Base-by-base conservation (phyloP, 2,113 vertebrate genomes). In the Seriola quinqueradiata region DNA sequence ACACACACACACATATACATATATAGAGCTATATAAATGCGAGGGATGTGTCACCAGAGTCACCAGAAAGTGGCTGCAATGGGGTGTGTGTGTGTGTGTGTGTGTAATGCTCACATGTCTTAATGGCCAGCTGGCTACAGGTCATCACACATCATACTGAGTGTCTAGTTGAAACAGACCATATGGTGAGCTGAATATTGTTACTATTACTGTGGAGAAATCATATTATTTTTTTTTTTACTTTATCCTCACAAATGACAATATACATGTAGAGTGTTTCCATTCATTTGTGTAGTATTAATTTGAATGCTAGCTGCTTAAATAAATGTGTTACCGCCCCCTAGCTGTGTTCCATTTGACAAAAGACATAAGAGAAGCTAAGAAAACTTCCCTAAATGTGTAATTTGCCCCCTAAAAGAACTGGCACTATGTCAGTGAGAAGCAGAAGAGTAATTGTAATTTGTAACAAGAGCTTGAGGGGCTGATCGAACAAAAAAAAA, bases 121-220 rank as follows among this genome's bases (percentile, higher is more conserved):
- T 73, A 54, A 78, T 80, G 32, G 42, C 32, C 65, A 68, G 32
- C 36, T 71, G 67, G 54, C 65, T 77, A 66, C 82, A 85, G 82
- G 71, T 80, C 71, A 75, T 81, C 57, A 79, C 40, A 63, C 61
- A 85, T 78, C 52, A 81, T 69, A 80, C 85, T 72, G 55, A 63
- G n/a, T 48, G 16, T 71, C 58, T 54, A 21, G 38, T 63, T 82
- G 32, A 77, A 88, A 52, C 52, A 77, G 60, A 40, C 32, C 70
- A 84, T 68, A 68, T 70, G 74, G 23, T 55, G 54, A 84, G 50
- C 14, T 76, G 32, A 84, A 77, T 64, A 34, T 73, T 21, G 38
- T 72, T 32, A 21, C 34, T 34, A 70, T n/a, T 59, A 8, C n/a
- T 42, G 4, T 66, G 23, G n/a, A 68, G 54, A 71, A 50, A 40